Evolutionary conservation across 2,797 vertebrate genomes (phyloP).

Genomic region (Hippocampus kuda): DNA sequence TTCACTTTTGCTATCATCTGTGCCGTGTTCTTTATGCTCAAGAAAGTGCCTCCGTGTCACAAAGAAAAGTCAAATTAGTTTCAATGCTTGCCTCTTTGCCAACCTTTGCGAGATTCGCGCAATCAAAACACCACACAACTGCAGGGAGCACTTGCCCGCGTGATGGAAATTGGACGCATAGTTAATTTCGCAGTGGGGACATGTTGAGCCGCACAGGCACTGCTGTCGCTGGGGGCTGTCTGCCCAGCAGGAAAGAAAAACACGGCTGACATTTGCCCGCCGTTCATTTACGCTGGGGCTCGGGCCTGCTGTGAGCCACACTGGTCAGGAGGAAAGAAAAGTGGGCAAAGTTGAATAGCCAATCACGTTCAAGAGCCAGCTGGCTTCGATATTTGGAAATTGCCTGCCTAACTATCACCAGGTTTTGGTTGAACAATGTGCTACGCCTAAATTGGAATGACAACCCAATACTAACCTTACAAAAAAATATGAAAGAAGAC

Average conservation of each 20-base stretch:
- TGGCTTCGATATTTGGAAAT: slow-evolving; percentile 5
- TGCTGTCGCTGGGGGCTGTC: slow-evolving; percentile 52
- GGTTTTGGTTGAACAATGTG: not conserved
- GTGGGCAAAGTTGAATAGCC: slow-evolving; percentile 24
- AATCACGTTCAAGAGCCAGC: slow-evolving; percentile 29
- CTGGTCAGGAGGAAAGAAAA: slow-evolving; percentile 37
- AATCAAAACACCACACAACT: slow-evolving; percentile 15
- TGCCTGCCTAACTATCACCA: not conserved
- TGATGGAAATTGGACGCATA: slow-evolving; percentile 58
- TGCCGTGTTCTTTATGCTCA: not conserved
- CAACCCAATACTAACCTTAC: not conserved
- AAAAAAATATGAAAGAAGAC: not conserved
- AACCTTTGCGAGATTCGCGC: slow-evolving; percentile 21
- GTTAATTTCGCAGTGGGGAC: slow-evolving; percentile 59
- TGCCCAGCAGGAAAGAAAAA: slow-evolving; percentile 53
- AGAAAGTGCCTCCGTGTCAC: slow-evolving; percentile 6
- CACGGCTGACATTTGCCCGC: slow-evolving; percentile 56
- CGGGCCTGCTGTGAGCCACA: slow-evolving; percentile 41
- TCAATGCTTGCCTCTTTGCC: slow-evolving; percentile 21
- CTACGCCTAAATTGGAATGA: slow-evolving; percentile 1
- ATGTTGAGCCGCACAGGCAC: slow-evolving; percentile 32
- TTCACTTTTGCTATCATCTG: not conserved
- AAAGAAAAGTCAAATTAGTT: not conserved
- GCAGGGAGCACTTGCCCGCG: slow-evolving; percentile 32
- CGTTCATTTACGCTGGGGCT: slow-evolving; percentile 49